Conservation (phyloP, 1,140 invertebrate genomes). For the Augochlora pura region DNA sequence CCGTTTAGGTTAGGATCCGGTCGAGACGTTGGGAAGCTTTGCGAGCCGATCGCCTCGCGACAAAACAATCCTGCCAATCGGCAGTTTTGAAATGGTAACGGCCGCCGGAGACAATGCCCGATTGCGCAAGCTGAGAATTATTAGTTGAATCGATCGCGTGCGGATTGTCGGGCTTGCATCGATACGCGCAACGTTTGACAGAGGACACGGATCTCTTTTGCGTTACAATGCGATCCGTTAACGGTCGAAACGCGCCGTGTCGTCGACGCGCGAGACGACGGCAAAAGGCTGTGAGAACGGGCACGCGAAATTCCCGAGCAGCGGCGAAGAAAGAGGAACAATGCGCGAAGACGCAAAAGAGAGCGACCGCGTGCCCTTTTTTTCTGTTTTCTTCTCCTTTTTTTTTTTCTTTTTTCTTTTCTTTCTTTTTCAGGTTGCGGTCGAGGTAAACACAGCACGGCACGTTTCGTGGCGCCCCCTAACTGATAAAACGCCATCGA, state of each 20-base stretch:
- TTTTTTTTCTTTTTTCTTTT: slow-evolving; percentile 44
- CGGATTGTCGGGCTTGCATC: background rate
- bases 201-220: background rate
- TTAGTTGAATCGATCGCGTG: background rate
- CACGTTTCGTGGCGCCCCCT: slow-evolving; percentile 64
- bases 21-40: too few species aligned
- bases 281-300: background rate
- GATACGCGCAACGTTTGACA: too few species aligned
- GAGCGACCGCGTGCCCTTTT: slow-evolving; percentile 43
- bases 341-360: slow-evolving; percentile 28
- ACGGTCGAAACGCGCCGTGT: background rate
- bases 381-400: slow-evolving; percentile 45
- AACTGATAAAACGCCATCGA: slow-evolving; percentile 48
- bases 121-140: background rate
- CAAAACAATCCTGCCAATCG: too few species aligned
- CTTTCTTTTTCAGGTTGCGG: slow-evolving; percentile 46
- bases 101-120: background rate
- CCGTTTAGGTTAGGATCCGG: background rate
- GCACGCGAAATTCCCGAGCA: background rate
- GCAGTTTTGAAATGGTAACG: background rate
- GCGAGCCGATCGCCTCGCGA: background rate
- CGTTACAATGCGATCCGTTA: background rate
- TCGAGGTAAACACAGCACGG: slow-evolving; percentile 66
- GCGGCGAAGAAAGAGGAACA: background rate
- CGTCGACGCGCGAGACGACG: background rate